These are phyloP conservation scores for Rostratula benghalensis DNA, from an alignment of 2,113 vertebrate genomes.

Conservation along the genomic window DNA sequence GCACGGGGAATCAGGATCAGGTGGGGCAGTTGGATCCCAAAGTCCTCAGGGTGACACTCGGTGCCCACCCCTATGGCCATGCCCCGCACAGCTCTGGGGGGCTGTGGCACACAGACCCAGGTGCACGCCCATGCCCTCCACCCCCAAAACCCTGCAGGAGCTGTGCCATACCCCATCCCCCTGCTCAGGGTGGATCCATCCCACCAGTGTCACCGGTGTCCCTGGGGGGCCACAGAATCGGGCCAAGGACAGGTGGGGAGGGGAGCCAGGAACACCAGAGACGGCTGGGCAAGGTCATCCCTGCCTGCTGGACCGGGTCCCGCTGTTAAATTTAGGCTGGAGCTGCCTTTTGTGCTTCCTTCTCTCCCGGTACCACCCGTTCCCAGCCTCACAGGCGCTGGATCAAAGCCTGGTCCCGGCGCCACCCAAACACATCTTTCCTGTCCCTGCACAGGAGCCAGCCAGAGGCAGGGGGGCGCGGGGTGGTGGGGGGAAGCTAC, in stretches of 20 bases:
- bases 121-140: not conserved
- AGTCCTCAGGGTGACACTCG: not conserved
- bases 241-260: not conserved
- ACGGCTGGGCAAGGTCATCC: not conserved
- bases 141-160: not conserved
- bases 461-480: not conserved
- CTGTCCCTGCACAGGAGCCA: not conserved
- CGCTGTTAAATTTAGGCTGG: slow-evolving; percentile 37
- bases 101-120: not conserved
- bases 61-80: accelerated
- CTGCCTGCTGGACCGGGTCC: not conserved
- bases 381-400: not conserved
- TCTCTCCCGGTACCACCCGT: not conserved
- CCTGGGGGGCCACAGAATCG: not conserved
- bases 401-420: slow-evolving; percentile 6
- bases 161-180: not conserved
- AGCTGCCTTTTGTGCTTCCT: slow-evolving; percentile 43
- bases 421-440: slow-evolving; percentile 33
- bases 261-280: not conserved
- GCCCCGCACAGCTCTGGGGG: not conserved
- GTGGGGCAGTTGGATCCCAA: not conserved
- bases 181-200: not conserved
- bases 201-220: not conserved
- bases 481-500: not conserved
- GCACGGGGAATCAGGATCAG: accelerated